phyloP scores from a whole-genome alignment of 2,797 vertebrate species.

The Sebastes steindachneri region DNA sequence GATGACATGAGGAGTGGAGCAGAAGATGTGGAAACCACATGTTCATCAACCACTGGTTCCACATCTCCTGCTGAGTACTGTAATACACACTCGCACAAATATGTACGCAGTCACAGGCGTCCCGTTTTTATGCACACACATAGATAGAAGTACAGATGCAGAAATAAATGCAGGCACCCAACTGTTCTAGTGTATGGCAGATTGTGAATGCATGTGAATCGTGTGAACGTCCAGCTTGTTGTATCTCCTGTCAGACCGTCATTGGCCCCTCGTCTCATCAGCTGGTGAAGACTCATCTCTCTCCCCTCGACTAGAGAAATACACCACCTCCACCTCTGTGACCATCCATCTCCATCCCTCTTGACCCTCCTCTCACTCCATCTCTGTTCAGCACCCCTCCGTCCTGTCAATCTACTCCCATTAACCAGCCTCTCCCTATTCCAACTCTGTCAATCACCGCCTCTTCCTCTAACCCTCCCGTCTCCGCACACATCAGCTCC shows the following conservation, averaged over 20 bases:
- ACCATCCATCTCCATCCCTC: slow-evolving; percentile 22
- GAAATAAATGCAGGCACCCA: not conserved
- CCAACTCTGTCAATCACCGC: slow-evolving; percentile 31
- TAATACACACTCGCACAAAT: slow-evolving; percentile 10
- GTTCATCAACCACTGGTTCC: slow-evolving; percentile 56
- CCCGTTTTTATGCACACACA: not conserved
- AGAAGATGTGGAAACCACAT: slow-evolving; percentile 76
- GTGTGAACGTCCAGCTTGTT: not conserved
- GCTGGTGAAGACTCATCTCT: slow-evolving; percentile 14
- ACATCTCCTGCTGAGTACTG: slow-evolving; percentile 30
- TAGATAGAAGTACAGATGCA: not conserved
- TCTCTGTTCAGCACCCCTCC: slow-evolving; percentile 11
- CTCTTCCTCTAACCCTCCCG: slow-evolving; percentile 26
- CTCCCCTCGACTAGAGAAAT: not conserved
- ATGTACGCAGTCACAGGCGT: slow-evolving; percentile 2
- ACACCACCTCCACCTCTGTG: slow-evolving; percentile 21
- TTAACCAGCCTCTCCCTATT: slow-evolving; percentile 23
- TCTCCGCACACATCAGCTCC: slow-evolving; percentile 33
- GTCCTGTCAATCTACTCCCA: slow-evolving; percentile 43
- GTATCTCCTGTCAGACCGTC: not conserved
- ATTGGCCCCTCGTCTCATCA: not conserved
- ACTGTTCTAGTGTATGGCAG: not conserved
- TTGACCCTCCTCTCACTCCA: not conserved
- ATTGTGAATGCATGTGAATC: not conserved
- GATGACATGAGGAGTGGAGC: slow-evolving; percentile 51